Conservation (phyloP, 23 tunicate species). For the Aplidium turbinatum region DNA sequence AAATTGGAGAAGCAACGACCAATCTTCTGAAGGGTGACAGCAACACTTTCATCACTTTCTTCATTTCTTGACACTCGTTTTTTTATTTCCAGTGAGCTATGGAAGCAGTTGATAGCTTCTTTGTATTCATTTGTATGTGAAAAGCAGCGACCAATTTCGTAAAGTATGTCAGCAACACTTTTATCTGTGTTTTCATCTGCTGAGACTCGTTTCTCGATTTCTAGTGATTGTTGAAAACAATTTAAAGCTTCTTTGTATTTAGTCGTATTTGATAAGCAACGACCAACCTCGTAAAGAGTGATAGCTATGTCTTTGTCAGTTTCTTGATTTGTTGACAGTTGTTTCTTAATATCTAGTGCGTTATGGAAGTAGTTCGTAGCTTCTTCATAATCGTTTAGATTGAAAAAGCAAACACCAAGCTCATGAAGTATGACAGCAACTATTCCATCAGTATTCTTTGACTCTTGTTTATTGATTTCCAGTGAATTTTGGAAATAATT, state of each 20-base stretch:
- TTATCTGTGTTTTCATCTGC: background rate
- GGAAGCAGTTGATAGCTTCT: background rate
- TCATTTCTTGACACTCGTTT: background rate
- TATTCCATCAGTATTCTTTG: background rate
- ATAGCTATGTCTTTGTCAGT: background rate
- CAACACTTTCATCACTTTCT: background rate
- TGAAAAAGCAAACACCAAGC: background rate
- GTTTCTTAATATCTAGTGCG: background rate
- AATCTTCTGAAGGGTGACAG: background rate
- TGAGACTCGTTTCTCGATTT: constrained; percentile 1
- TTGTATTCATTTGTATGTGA: background rate
- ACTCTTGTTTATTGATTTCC: background rate
- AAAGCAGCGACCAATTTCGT: background rate
- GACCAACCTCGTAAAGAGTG: background rate
- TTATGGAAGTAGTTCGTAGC: background rate
- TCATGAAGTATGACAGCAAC: background rate
- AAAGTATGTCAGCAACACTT: background rate
- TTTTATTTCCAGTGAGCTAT: background rate
- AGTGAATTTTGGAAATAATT: background rate
- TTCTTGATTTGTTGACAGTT: background rate
- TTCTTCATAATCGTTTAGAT: background rate
- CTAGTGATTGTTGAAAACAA: constrained; percentile 1
- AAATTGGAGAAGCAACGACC: background rate
- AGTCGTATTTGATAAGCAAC: background rate
- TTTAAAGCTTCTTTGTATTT: background rate